Percentiles rank a stretch among this genome's conserved stretches.
phyloP scores from a whole-genome alignment of 2,113 vertebrate species.

The Salminus brasiliensis region DNA sequence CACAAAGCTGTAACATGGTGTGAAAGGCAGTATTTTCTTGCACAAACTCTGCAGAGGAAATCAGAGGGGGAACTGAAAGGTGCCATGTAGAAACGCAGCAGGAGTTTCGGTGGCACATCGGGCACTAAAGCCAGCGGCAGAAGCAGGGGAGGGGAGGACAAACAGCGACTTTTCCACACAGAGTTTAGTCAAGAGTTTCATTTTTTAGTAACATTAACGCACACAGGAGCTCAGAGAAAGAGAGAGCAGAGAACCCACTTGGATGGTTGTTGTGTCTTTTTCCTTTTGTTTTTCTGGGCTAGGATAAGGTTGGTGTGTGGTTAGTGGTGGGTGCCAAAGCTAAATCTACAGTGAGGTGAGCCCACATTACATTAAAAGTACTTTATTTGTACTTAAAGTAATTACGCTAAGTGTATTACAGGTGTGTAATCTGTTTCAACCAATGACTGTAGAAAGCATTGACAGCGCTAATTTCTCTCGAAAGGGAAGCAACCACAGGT shows the following conservation, averaged over 20 bases:
- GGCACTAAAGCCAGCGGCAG: constrained; percentile 30
- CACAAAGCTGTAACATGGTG: constrained; percentile 36
- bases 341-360: background rate
- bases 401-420: too few relatives aligned
- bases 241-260: constrained; percentile 22
- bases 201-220: constrained; percentile 9
- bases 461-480: too few relatives aligned
- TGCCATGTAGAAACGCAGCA: constrained; percentile 3
- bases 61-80: constrained; percentile 21
- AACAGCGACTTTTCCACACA: background rate
- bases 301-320: background rate
- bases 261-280: background rate
- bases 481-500: too few relatives aligned
- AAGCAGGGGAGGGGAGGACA: constrained; percentile 11
- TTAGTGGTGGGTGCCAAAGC: background rate
- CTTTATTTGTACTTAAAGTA: too few relatives aligned
- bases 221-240: constrained; percentile 19
- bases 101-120: background rate
- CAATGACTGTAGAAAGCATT: too few relatives aligned
- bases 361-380: background rate
- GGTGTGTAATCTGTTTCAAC: too few relatives aligned
- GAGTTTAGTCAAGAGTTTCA: background rate
- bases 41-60: constrained; percentile 27
- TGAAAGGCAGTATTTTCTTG: constrained; percentile 45
- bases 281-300: background rate